phyloP scores from a whole-genome alignment of 2,888 invertebrate species.

The Rhynchonema sp. region DNA sequence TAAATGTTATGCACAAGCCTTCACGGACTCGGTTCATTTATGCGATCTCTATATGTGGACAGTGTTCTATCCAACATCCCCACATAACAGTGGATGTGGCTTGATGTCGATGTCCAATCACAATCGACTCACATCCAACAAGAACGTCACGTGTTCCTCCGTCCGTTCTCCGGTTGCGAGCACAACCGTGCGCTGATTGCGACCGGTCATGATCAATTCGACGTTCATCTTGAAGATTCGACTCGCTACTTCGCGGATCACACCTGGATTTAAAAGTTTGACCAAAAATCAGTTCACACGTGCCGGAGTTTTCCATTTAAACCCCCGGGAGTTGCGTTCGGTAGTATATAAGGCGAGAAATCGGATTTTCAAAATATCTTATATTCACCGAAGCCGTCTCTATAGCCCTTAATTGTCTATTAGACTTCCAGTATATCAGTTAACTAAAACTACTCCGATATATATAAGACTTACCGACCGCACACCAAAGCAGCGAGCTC shows the following conservation, averaged over 20 bases:
- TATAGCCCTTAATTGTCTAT: no score
- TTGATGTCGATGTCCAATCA: background rate
- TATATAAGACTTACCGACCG: no score
- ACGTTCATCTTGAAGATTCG: slow-evolving; percentile 78
- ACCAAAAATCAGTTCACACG: no score
- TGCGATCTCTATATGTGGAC: background rate
- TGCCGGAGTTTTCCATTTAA: no score
- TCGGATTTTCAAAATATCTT: no score
- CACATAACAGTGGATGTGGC: background rate
- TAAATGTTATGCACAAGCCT: background rate
- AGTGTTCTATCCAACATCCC: background rate
- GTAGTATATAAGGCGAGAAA: no score
- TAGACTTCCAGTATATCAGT: no score
- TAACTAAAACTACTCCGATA: no score
- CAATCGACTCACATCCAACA: background rate
- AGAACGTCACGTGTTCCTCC: slow-evolving; percentile 21
- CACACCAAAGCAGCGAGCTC: no score
- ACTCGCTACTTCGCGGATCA: slow-evolving; percentile 84
- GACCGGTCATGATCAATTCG: slow-evolving; percentile 64
- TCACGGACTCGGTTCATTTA: background rate
- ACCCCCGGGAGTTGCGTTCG: no score
- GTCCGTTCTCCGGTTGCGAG: slow-evolving; percentile 50
- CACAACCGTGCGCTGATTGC: slow-evolving; percentile 42
- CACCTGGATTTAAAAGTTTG: slow-evolving; percentile 48
- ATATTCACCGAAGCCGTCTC: no score